Percentiles rank a stretch among this genome's conserved stretches.
Evolutionary conservation across 2,113 vertebrate genomes (phyloP).

Genomic region (Corythornis cristatus): DNA sequence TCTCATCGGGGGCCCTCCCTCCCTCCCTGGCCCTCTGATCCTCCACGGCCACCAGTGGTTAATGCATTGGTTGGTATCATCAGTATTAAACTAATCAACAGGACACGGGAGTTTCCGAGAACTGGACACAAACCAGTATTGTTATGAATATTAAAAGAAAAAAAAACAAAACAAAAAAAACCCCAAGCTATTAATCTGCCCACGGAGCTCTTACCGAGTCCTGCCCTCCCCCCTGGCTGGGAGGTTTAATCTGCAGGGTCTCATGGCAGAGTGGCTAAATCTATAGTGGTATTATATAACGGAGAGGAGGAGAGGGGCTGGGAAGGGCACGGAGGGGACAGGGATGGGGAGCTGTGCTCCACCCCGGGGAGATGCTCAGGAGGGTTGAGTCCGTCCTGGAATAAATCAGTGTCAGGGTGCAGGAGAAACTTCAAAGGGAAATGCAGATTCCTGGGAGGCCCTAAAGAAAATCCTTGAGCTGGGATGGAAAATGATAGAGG

Average conservation of each 20-base stretch:
- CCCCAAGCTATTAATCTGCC: constrained; percentile 64
- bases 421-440: background rate
- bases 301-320: constrained; percentile 19
- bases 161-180: constrained; percentile 47
- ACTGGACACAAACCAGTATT: constrained; percentile 51
- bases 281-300: constrained; percentile 67
- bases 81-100: constrained; percentile 69
- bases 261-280: constrained; percentile 69
- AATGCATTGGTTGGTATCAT: constrained; percentile 51
- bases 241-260: constrained; percentile 71
- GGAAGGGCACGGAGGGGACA: background rate
- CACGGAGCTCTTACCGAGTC: constrained; percentile 3
- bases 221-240: background rate
- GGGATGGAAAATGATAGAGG: background rate
- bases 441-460: background rate
- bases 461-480: background rate
- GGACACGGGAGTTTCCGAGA: constrained; percentile 50
- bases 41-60: background rate
- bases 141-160: constrained; percentile 69
- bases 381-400: background rate
- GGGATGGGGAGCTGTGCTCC: background rate
- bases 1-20: background rate
- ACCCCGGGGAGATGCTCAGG: background rate
- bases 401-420: background rate
- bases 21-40: background rate